phyloP scores from a whole-genome alignment of 2,797 vertebrate genomes.

The Urophycis tenuis region DNA sequence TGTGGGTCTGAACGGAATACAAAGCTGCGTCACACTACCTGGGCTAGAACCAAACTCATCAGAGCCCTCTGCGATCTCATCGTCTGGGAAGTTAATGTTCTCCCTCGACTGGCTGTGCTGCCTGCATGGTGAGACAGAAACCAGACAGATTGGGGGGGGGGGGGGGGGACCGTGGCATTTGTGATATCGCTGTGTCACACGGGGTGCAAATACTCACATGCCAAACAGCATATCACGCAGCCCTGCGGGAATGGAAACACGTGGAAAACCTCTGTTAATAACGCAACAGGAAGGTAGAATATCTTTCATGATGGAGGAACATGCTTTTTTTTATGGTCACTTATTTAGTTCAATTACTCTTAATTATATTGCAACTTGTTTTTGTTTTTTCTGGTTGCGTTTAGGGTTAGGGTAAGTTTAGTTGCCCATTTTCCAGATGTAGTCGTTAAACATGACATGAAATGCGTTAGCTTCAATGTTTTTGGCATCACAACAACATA shows the following conservation, averaged over 20 bases:
- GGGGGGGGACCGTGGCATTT: too few relatives aligned
- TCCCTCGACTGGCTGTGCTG: constrained; percentile 69
- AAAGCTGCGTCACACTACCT: constrained; percentile 43
- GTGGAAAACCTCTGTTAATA: not conserved
- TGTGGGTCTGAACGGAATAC: not conserved
- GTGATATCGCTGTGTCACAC: not conserved
- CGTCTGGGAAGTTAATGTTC: constrained; percentile 73
- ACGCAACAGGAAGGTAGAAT: not conserved
- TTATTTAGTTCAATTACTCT: not conserved
- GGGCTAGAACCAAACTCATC: constrained; percentile 44
- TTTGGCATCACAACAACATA: not conserved
- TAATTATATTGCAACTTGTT: not conserved
- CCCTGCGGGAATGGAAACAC: constrained; percentile 58
- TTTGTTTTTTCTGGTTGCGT: not conserved
- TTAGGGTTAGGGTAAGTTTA: too few relatives aligned
- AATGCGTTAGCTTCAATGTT: too few relatives aligned
- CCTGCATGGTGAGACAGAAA: constrained; percentile 43
- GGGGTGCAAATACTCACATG: constrained; percentile 66
- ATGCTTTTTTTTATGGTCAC: too few relatives aligned
- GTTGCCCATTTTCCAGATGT: not conserved
- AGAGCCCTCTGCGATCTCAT: constrained; percentile 55
- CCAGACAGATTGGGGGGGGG: not conserved
- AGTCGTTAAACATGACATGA: not conserved
- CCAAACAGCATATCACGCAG: constrained; percentile 81
- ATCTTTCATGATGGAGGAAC: not conserved